Evolutionary conservation across 64 coral and sea anemone species (phyloP), one percentile per base, ranked within the genome.

Genomic region (Porites australiensis): DNA sequence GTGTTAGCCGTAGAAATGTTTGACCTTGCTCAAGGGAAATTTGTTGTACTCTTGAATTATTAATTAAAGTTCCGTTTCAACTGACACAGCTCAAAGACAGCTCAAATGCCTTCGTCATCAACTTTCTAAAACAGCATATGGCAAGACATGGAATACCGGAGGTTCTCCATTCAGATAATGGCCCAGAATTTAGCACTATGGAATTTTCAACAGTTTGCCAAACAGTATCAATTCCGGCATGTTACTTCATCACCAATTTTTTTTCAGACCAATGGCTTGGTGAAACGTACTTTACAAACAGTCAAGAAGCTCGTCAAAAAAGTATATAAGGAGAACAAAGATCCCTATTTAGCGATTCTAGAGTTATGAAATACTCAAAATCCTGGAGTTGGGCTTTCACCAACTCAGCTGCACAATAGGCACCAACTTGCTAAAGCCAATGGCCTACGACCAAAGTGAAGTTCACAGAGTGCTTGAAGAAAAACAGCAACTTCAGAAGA

Each of bases 61-160:
- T 88, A 75, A 57, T 88, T 70, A 13, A 88, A 58, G 71, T 88
- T 50, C n/a, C n/a, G n/a, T 88, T 88, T 88, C 45, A 88, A n/a
- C n/a, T n/a, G n/a, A n/a, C 86, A 88, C 67, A 74, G 70, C 49
- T 70, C 66, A 57, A 88, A 54, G 51, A 68, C 64, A 18, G 72
- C n/a, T n/a, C n/a, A n/a, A n/a, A n/a, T n/a, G n/a, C n/a, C n/a
- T n/a, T n/a, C n/a, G n/a, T n/a, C n/a, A n/a, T n/a, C n/a, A n/a
- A n/a, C n/a, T n/a, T n/a, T n/a, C n/a, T n/a, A n/a, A n/a, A n/a
- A n/a, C n/a, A n/a, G n/a, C n/a, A n/a, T n/a, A n/a, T n/a, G n/a
- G n/a, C n/a, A n/a, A n/a, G n/a, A n/a, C n/a, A n/a, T 73, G 70
- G 86, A 19, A 77, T 88, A 54, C 86, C 71, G 2, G 71, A 88